Conservation (phyloP, 2,797 vertebrate species). For the Micrastur ruficollis region DNA sequence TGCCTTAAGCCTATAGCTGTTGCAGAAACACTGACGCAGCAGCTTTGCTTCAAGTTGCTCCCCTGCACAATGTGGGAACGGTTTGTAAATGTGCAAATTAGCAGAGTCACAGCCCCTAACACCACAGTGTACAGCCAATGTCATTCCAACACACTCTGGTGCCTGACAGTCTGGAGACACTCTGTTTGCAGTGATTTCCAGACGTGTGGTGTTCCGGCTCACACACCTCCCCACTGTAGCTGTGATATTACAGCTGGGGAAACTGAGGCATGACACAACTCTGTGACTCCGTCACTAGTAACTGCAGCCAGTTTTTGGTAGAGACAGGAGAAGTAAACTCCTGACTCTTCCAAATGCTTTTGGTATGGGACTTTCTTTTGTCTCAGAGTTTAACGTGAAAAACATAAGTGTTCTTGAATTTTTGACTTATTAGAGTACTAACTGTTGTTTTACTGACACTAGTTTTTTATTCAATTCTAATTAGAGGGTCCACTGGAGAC, state of each 20-base stretch:
- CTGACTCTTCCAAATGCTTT: neutral
- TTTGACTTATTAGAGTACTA: neutral
- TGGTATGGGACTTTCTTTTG: neutral
- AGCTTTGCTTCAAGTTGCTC: neutral
- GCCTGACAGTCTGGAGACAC: neutral
- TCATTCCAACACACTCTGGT: neutral
- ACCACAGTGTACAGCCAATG: neutral
- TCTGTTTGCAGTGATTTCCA: neutral
- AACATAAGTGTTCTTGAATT: neutral
- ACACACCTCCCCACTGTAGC: neutral
- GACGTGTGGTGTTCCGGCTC: neutral
- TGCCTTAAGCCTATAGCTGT: neutral
- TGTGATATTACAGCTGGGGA: neutral
- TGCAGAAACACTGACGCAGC: neutral
- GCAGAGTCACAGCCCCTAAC: neutral
- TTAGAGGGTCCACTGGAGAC: neutral
- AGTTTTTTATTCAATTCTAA: neutral
- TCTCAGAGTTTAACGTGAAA: slow-evolving; percentile 9
- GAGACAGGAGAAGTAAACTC: neutral
- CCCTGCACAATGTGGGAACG: neutral
- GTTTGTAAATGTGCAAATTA: neutral
- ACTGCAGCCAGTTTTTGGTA: neutral
- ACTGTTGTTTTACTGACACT: neutral
- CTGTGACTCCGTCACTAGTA: neutral
- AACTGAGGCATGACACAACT: neutral